phyloP scores from a whole-genome alignment of 2,113 vertebrate species.

The Vanacampus margaritifer region DNA sequence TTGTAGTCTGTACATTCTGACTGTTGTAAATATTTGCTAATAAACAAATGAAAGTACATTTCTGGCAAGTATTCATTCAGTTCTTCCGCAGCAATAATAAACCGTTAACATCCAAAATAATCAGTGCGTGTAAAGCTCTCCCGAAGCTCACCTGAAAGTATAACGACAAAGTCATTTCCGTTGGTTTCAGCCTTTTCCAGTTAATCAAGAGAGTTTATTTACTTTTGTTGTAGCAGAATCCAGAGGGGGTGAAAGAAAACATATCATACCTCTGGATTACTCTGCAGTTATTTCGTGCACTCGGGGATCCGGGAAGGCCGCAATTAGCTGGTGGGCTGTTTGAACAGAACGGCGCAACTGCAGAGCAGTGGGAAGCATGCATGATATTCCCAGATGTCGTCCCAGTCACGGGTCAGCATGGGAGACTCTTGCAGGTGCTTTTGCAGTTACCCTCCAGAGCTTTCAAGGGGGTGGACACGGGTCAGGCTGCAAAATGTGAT shows the following conservation, averaged over 20 bases:
- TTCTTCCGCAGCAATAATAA: not conserved
- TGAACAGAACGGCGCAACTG: conserved; percentile 84
- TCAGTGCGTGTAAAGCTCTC: not conserved
- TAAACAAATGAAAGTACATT: conserved; percentile 70
- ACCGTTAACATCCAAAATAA: not conserved
- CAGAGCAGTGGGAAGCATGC: conserved; percentile 84
- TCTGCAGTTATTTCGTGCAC: conserved; percentile 57
- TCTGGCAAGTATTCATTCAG: conserved; percentile 28
- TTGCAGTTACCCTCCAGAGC: conserved; percentile 40
- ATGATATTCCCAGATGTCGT: conserved; percentile 96
- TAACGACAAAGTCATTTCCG: conserved; percentile 23
- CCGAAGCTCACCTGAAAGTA: conserved; percentile 3
- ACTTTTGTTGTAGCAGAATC: conserved; percentile 45
- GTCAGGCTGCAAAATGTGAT: conserved; percentile 4
- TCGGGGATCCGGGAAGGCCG: conserved; percentile 74
- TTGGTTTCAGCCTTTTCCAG: conserved; percentile 25
- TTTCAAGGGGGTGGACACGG: conserved; percentile 24
- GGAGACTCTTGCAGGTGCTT: conserved; percentile 81
- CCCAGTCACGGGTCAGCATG: conserved; percentile 80
- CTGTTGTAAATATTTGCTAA: conserved; percentile 96
- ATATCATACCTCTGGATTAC: conserved; percentile 47
- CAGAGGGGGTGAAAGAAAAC: conserved; percentile 55
- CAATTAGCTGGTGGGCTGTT: conserved; percentile 76
- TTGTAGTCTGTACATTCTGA: conserved; percentile 90
- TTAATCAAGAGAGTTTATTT: conserved; percentile 42